Evolutionary conservation across 1,140 invertebrate genomes (phyloP).

Genomic region (Pollicipes pollicipes): DNA sequence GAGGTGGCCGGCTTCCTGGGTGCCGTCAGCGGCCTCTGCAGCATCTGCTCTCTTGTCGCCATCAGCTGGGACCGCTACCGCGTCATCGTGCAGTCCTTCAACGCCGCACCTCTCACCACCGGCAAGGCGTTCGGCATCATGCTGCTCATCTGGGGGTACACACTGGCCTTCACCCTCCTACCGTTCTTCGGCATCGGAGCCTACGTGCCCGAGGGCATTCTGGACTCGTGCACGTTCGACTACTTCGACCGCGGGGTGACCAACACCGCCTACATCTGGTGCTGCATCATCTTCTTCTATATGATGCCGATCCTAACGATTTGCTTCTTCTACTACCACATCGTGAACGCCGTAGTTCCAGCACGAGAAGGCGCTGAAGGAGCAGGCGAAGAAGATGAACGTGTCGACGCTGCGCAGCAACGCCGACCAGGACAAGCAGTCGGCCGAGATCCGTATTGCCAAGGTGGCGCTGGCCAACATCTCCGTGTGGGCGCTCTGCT

Average conservation of each 20-base stretch:
- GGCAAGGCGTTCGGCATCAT: constrained; percentile 19
- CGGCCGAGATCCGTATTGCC: constrained; percentile 22
- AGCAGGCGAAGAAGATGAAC: constrained; percentile 29
- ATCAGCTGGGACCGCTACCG: constrained; percentile 25
- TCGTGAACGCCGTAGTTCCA: constrained; percentile 28
- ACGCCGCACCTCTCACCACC: constrained; percentile 20
- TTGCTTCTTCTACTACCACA: constrained; percentile 29
- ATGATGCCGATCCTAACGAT: constrained; percentile 20
- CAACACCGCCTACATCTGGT: constrained; percentile 17
- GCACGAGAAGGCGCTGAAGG: constrained; percentile 30
- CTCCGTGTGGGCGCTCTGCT: constrained; percentile 25
- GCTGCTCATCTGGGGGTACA: constrained; percentile 20
- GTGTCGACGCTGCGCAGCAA: constrained; percentile 24
- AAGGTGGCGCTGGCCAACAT: constrained; percentile 29
- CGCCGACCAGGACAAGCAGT: constrained; percentile 16
- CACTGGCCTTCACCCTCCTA: constrained; percentile 19
- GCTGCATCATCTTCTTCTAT: constrained; percentile 19
- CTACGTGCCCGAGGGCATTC: constrained; percentile 22
- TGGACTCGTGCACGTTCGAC: constrained; percentile 22
- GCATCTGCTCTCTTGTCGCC: constrained; percentile 22
- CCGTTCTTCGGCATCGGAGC: constrained; percentile 24
- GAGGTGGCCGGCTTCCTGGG: constrained; percentile 60
- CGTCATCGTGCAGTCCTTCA: constrained; percentile 23
- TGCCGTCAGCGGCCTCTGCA: constrained; percentile 21
- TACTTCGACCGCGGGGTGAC: constrained; percentile 18